Percentiles rank a stretch among this genome's conserved stretches.
These are phyloP conservation scores for Neodon shergylaensis DNA, from an alignment of 2,113 vertebrate genomes.

Conservation along the genomic window DNA sequence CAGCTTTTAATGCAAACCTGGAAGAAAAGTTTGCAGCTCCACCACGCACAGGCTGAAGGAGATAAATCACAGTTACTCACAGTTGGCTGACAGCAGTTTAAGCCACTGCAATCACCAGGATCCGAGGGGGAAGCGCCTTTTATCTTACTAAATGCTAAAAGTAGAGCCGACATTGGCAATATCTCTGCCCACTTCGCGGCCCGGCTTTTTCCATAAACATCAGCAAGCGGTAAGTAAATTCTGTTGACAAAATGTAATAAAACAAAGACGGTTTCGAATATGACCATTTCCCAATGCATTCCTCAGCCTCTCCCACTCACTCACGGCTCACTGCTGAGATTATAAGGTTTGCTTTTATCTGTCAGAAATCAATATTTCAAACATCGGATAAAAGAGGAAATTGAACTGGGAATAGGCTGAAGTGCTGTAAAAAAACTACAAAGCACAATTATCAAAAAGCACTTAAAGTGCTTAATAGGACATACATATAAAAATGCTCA, in stretches of 20 bases:
- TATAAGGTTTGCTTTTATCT: constrained; percentile 99
- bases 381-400: constrained; percentile 99
- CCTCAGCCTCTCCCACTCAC: constrained; percentile 88
- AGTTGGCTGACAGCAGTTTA: constrained; percentile 98
- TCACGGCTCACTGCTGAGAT: constrained; percentile 95
- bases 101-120: constrained; percentile 95
- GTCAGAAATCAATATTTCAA: constrained; percentile 99
- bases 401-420: constrained; percentile 99
- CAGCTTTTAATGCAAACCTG: constrained; percentile 84
- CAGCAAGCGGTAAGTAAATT: constrained; percentile 97
- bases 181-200: constrained; percentile 90
- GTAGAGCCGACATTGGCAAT: constrained; percentile 90
- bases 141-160: constrained; percentile 96
- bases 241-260: constrained; percentile 98
- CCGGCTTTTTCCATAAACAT: constrained; percentile 95
- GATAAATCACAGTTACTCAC: constrained; percentile 99
- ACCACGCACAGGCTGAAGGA: constrained; percentile 90
- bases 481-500: constrained; percentile 99
- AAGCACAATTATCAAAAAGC: constrained; percentile 99
- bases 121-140: constrained; percentile 93
- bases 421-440: constrained; percentile 99
- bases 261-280: constrained; percentile 93
- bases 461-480: constrained; percentile 99
- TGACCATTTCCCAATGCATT: constrained; percentile 92
- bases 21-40: constrained; percentile 89